Conservation (phyloP, 2,888 invertebrate genomes). For the Nemapogon koenigi region DNA sequence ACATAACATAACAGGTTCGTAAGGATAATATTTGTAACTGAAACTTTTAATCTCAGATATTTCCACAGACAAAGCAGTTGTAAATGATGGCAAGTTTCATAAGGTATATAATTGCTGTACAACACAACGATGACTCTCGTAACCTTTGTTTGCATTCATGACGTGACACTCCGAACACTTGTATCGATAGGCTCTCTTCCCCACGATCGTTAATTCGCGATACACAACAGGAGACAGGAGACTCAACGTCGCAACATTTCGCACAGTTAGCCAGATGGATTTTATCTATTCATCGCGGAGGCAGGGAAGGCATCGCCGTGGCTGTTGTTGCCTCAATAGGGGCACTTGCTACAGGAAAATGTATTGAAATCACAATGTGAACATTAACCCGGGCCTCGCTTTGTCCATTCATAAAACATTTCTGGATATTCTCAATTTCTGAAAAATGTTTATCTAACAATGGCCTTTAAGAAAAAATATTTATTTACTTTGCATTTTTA, state of each 20-base stretch:
- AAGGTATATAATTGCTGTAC: no score
- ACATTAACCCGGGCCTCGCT: conserved; percentile 38
- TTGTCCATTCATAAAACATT: conserved; percentile 42
- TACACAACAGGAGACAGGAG: conserved; percentile 28
- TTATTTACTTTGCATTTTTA: conserved; percentile 47
- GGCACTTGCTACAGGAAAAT: conserved; percentile 53
- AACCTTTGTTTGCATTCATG: no score
- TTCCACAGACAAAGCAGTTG: no score
- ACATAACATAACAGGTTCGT: no score
- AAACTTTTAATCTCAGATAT: no score
- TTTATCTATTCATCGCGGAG: conserved; percentile 48
- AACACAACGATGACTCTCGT: no score
- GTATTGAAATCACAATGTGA: conserved; percentile 59
- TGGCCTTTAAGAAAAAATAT: conserved; percentile 48
- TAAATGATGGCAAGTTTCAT: no score
- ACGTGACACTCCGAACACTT: no score
- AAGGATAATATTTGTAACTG: no score
- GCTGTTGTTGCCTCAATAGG: conserved; percentile 41
- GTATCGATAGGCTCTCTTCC: conserved; percentile 21
- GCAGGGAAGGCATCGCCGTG: conserved; percentile 30
- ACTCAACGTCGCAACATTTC: no score
- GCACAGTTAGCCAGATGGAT: conserved; percentile 36
- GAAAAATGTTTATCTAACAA: conserved; percentile 48
- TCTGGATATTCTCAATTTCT: conserved; percentile 30
- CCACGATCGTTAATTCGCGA: conserved; percentile 34